Evolutionary conservation across 2,113 vertebrate species (phyloP).

Genomic region (Romanogobio albipinnatus): DNA sequence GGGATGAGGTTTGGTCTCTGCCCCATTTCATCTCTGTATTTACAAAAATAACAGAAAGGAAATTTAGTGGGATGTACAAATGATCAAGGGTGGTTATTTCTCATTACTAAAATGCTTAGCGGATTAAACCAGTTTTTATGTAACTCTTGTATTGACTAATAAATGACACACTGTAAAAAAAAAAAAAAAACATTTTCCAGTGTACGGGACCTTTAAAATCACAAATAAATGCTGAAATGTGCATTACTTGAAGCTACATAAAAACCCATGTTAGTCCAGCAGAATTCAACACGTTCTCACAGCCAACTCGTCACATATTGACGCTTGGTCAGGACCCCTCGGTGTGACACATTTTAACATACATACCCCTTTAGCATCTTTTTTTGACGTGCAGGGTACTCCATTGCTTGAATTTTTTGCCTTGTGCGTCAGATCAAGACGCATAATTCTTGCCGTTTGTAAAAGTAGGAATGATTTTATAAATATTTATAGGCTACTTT

Average conservation of each 20-base stretch:
- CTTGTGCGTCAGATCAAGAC: too few relatives aligned
- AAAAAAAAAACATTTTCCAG: background rate
- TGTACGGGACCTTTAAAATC: background rate
- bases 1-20: conserved; percentile 57
- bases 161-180: conserved; percentile 6
- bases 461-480: too few relatives aligned
- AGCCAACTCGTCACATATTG: too few relatives aligned
- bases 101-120: conserved; percentile 73
- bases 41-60: conserved; percentile 67
- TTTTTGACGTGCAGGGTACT: too few relatives aligned
- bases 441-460: too few relatives aligned
- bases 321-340: too few relatives aligned
- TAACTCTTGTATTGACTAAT: conserved; percentile 51
- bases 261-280: background rate
- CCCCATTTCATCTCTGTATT: conserved; percentile 70
- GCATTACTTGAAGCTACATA: background rate
- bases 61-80: conserved; percentile 57
- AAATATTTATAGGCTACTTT: too few relatives aligned
- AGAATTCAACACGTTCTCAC: background rate
- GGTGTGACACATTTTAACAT: too few relatives aligned
- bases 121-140: conserved; percentile 75
- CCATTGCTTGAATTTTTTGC: too few relatives aligned
- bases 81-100: conserved; percentile 71
- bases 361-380: too few relatives aligned
- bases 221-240: background rate